Conservation (phyloP, 1,140 invertebrate species). For the Leptopilina boulardi region DNA sequence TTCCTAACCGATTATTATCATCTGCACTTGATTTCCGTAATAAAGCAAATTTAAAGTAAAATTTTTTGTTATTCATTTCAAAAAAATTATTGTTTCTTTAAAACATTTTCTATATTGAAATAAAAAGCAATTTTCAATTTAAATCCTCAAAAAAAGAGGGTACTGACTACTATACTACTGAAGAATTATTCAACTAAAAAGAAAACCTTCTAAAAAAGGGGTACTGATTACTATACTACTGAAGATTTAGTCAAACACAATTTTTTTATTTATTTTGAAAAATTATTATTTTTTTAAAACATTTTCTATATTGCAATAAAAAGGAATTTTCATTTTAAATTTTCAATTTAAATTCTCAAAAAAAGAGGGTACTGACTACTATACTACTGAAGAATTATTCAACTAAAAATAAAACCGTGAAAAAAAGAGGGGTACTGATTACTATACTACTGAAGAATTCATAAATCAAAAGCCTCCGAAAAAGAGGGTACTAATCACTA, state of each 20-base stretch:
- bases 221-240: slow-evolving; percentile 80
- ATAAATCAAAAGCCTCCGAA: background rate
- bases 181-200: slow-evolving; percentile 54
- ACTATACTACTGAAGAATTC: no score
- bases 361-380: no score
- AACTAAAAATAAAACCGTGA: no score
- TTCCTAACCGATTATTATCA: background rate
- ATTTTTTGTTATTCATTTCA: background rate
- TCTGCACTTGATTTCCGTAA: background rate
- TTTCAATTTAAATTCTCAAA: no score
- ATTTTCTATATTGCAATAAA: background rate
- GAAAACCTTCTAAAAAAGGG: slow-evolving; percentile 92
- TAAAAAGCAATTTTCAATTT: no score
- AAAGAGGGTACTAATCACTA: slow-evolving; percentile 67
- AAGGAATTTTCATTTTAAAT: no score
- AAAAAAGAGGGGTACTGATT: no score
- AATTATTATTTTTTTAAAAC: no score
- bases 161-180: background rate
- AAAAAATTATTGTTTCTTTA: background rate
- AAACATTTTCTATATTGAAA: no score
- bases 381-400: background rate
- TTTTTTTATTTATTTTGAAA: no score
- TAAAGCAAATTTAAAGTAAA: background rate
- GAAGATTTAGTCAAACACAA: no score
- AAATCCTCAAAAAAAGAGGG: background rate